Conservation (phyloP, 2,113 vertebrate genomes). For the Sialia sialis region DNA sequence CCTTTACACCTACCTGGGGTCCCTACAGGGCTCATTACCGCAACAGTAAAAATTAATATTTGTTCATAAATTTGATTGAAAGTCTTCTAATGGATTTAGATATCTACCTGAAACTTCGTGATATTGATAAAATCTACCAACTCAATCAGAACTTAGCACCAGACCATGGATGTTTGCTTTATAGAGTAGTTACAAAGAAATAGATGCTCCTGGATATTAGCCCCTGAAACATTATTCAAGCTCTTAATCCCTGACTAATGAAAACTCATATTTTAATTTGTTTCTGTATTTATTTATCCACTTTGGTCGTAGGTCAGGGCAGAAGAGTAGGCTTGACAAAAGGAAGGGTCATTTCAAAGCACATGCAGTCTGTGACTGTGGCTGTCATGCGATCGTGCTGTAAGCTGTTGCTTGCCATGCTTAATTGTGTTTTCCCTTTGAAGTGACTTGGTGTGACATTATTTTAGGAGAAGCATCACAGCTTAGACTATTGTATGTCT, state of each 20-base stretch:
- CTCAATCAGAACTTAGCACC: background rate
- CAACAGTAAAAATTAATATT: background rate
- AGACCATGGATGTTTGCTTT: background rate
- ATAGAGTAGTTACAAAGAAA: background rate
- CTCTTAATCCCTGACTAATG: background rate
- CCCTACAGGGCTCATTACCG: rapidly evolving
- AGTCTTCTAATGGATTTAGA: background rate
- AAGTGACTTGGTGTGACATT: background rate
- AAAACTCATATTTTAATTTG: background rate
- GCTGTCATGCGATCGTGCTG: background rate
- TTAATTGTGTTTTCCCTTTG: background rate
- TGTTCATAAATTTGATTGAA: background rate
- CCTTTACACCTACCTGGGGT: background rate
- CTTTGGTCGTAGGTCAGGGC: background rate
- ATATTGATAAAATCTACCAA: background rate
- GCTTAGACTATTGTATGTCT: background rate
- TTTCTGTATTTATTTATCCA: background rate
- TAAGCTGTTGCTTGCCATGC: background rate
- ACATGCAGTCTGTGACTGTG: background rate
- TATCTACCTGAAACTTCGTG: background rate
- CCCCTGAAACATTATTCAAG: background rate
- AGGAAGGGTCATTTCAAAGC: background rate
- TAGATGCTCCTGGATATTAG: background rate
- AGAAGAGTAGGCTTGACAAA: background rate
- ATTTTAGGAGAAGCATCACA: background rate